Evolutionary conservation across 2,797 vertebrate genomes (phyloP), one percentile per base, ranked within the genome.

Genomic region (Poeciliopsis gracilis): DNA sequence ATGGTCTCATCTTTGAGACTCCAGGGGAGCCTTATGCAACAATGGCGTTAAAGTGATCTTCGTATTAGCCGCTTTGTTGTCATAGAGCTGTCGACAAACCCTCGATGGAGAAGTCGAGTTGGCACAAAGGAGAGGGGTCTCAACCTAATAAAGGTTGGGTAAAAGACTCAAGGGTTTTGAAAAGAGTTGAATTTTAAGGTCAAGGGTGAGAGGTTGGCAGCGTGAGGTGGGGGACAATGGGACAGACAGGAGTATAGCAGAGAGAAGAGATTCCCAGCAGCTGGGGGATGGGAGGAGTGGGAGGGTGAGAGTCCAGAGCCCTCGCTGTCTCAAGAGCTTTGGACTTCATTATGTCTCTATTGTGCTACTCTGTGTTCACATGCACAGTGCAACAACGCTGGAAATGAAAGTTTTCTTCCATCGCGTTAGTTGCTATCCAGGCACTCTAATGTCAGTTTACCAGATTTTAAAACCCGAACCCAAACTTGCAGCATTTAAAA

Each of bases 141-240:
- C 59, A 73, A 49, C 86, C 82, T 86, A 79, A 88, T 91, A 77
- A 85, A 79, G 76, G 76, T 49, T 81, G 80, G 69, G 38, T 78
- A 9, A 25, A 45, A 45, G 80, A 0, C 30, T 73, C 70, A 63
- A 73, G 46, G 82, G 83, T 77, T 77, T 86, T 89, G 76, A 79
- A 85, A 85, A 78, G 84, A 85, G 86, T 92, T 76, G 82, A 88
- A 90, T 88, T 91, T 79, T 77, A 36, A 85, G 94, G 94, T 95
- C 91, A 94, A 85, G 82, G 94, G 92, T 93, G 89, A 93, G 92
- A 93, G 92, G 91, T 93, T 91, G 91, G 91, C 86, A 86, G 90
- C 83, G 69, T 88, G 90, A 91, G 82, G 78, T 8, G 11, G 61
- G 63, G 84, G 82, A 94, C 94, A 95, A 94, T 91, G 72, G 84